Evolutionary conservation across 2,888 invertebrate species (phyloP).

Genomic region (Melanostoma scalare): DNA sequence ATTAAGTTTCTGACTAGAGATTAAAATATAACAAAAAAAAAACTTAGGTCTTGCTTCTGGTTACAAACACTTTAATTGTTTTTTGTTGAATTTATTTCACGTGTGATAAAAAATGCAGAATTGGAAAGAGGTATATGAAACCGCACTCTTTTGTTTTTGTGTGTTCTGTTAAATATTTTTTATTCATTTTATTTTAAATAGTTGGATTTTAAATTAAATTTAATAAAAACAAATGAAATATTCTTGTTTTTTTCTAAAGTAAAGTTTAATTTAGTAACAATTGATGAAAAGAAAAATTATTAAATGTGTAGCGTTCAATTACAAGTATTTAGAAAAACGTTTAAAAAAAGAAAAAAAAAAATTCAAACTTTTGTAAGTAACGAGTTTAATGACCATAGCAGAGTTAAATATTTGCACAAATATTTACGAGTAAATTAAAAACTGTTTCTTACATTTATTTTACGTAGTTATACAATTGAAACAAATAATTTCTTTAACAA

Average conservation of each 20-base stretch:
- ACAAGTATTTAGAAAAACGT: slow-evolving; percentile 29
- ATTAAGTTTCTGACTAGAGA: background rate
- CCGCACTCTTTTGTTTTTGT: slow-evolving; percentile 61
- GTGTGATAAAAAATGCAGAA: slow-evolving; percentile 77
- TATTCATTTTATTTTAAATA: slow-evolving; percentile 32
- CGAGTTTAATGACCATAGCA: slow-evolving; percentile 69
- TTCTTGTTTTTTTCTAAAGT: slow-evolving; percentile 22
- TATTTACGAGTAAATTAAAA: slow-evolving; percentile 45
- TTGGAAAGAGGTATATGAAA: slow-evolving; percentile 81
- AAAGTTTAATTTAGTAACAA: slow-evolving; percentile 13
- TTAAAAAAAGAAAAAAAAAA: slow-evolving; percentile 30
- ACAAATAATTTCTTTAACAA: background rate
- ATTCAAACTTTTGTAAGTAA: slow-evolving; percentile 52
- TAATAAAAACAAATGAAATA: slow-evolving; percentile 5
- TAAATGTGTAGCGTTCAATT: slow-evolving; percentile 36
- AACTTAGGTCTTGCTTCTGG: slow-evolving; percentile 48
- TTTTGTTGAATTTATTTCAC: slow-evolving; percentile 71
- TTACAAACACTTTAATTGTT: slow-evolving; percentile 59
- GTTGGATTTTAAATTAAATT: slow-evolving; percentile 9
- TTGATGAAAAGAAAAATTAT: slow-evolving; percentile 12
- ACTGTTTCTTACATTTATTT: slow-evolving; percentile 22
- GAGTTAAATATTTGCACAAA: slow-evolving; percentile 58
- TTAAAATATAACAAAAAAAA: slow-evolving; percentile 25
- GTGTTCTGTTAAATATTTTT: slow-evolving; percentile 53
- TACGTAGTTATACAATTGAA: slow-evolving; percentile 16